Conservation (phyloP, 2,113 vertebrate genomes). For the Epinephelus moara region DNA sequence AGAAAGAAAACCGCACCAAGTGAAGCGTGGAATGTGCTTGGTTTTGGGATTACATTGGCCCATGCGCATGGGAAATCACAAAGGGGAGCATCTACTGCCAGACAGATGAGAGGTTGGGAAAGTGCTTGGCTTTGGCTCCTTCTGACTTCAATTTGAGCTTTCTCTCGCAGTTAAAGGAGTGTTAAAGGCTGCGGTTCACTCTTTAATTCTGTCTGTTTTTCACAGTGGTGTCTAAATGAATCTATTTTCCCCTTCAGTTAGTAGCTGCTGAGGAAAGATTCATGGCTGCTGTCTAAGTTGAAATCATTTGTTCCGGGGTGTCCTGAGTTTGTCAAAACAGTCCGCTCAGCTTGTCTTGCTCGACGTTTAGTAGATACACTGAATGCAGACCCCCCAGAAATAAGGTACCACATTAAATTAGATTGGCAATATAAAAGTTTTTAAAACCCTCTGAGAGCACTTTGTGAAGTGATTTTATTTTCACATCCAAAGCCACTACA, state of each 20-base stretch:
- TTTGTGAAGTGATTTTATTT: conserved; percentile 46
- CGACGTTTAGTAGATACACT: conserved; percentile 13
- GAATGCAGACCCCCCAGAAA: conserved; percentile 14
- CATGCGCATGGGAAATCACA: conserved; percentile 60
- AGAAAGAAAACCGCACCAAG: conserved; percentile 53
- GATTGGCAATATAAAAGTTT: conserved; percentile 33
- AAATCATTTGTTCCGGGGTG: conserved; percentile 29
- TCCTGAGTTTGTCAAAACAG: conserved; percentile 28
- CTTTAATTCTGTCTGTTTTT: conserved; percentile 47
- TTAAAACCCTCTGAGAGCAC: conserved; percentile 37
- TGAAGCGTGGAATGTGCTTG: conserved; percentile 68
- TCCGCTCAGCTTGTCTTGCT: conserved; percentile 15
- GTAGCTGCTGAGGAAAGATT: conserved; percentile 15
- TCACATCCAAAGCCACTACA: conserved; percentile 23
- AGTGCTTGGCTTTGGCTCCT: conserved; percentile 48
- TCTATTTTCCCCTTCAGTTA: conserved; percentile 18
- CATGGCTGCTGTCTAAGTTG: conserved; percentile 1
- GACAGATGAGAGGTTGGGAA: conserved; percentile 61
- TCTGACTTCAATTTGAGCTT: conserved; percentile 43
- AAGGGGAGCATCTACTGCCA: conserved; percentile 57
- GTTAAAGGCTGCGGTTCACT: conserved; percentile 29
- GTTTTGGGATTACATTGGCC: conserved; percentile 66
- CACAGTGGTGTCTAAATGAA: conserved; percentile 33
- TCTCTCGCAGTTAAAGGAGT: conserved; percentile 40
- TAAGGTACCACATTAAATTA: conserved; percentile 32